phyloP scores from a whole-genome alignment of 2,888 invertebrate species.

The Therioaphis trifolii region DNA sequence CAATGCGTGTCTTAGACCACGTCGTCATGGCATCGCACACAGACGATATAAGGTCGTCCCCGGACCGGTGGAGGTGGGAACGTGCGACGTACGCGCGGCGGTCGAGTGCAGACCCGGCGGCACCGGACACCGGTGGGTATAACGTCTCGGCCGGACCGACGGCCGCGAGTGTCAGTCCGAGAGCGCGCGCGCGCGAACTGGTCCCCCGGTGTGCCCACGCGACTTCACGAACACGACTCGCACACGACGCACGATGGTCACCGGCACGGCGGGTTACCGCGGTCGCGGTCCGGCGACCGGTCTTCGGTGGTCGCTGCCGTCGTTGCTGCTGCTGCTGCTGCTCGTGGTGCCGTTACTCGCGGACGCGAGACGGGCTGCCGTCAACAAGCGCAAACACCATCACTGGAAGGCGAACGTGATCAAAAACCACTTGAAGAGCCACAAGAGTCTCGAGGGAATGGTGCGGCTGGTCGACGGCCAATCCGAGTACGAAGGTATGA shows the following conservation, averaged over 20 bases:
- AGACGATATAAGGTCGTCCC: neutral
- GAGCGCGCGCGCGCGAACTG: neutral
- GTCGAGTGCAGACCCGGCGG: too few relatives aligned
- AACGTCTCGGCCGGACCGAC: too few relatives aligned
- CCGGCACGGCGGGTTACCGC: neutral
- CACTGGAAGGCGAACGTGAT: conserved; percentile 73
- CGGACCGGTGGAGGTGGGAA: conserved; percentile 4
- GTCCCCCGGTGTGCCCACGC: neutral
- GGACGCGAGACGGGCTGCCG: neutral
- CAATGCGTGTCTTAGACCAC: too few relatives aligned
- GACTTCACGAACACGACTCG: neutral
- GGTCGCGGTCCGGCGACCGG: neutral
- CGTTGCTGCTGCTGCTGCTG: neutral
- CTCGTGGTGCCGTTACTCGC: too few relatives aligned
- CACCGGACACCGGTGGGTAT: too few relatives aligned
- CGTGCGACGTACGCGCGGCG: too few relatives aligned
- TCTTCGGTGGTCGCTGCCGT: too few relatives aligned
- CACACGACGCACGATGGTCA: neutral
- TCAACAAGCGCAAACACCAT: conserved; percentile 31
- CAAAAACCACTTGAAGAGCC: conserved; percentile 77
- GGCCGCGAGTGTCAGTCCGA: neutral
- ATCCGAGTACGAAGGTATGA: conserved; percentile 79
- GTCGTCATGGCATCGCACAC: too few relatives aligned
- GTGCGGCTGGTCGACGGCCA: conserved; percentile 79
- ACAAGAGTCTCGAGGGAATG: conserved; percentile 80